These are phyloP conservation scores for Electrona antarctica DNA, from an alignment of 2,113 vertebrate species.

Conservation along the genomic window DNA sequence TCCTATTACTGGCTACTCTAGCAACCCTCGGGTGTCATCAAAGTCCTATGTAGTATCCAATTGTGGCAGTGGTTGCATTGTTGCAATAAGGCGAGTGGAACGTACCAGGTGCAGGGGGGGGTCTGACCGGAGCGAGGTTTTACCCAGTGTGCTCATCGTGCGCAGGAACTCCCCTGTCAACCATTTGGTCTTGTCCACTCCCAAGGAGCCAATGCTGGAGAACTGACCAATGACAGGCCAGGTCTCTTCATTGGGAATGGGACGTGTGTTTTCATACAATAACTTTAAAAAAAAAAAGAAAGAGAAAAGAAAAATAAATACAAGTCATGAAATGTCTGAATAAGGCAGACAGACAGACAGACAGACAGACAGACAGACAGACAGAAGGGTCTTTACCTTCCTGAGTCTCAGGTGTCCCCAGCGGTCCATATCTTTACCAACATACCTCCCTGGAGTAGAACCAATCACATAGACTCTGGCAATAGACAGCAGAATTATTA, in stretches of 20 bases:
- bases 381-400: conserved; percentile 81
- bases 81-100: background rate
- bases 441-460: conserved; percentile 91
- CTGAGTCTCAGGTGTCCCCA: conserved; percentile 95
- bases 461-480: conserved; percentile 90
- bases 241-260: conserved; percentile 66
- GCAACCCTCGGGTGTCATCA: no score
- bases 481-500: conserved; percentile 2
- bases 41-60: no score
- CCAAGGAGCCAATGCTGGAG: conserved; percentile 97
- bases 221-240: conserved; percentile 96
- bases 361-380: background rate
- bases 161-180: conserved; percentile 90
- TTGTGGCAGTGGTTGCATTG: no score
- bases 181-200: conserved; percentile 92
- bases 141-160: conserved; percentile 82
- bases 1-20: no score
- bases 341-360: background rate
- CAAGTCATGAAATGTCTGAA: background rate
- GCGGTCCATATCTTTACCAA: conserved; percentile 87
- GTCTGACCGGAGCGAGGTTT: conserved; percentile 54
- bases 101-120: conserved; percentile 86
- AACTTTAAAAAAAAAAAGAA: conserved; percentile 60
- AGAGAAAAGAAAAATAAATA: background rate
- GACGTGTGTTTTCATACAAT: conserved; percentile 75